Conservation (phyloP, 2,113 vertebrate genomes). For the Labrus mixtus region DNA sequence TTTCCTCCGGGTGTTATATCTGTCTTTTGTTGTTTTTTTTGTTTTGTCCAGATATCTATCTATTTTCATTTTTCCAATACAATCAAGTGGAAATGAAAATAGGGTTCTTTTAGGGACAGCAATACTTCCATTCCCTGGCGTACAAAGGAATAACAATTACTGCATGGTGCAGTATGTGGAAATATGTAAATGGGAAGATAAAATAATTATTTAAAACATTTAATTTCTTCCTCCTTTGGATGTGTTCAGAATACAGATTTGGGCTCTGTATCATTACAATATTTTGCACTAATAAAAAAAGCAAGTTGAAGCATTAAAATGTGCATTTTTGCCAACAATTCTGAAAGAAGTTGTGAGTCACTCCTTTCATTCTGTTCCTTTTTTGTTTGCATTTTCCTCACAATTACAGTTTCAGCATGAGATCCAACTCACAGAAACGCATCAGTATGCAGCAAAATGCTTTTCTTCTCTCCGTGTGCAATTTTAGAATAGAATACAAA, state of each 20-base stretch:
- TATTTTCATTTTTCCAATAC: conserved; percentile 26
- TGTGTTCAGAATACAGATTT: neutral
- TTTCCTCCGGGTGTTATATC: conserved; percentile 5
- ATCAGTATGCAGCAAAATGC: conserved; percentile 61
- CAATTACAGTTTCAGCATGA: conserved; percentile 61
- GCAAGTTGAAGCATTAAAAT: neutral
- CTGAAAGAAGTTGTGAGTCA: neutral
- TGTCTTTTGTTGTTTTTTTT: neutral
- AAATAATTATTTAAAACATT: neutral
- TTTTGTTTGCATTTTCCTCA: conserved; percentile 48
- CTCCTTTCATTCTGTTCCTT: conserved; percentile 19
- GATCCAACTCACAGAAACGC: conserved; percentile 61
- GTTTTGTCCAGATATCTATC: neutral
- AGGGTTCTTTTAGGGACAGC: neutral
- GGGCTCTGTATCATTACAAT: neutral
- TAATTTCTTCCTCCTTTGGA: too few species aligned
- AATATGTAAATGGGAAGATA: conserved; percentile 11
- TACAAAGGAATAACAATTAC: conserved; percentile 8
- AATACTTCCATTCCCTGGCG: neutral
- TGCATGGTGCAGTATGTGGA: neutral
- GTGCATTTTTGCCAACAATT: neutral
- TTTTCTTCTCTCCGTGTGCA: conserved; percentile 51
- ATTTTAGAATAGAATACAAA: conserved; percentile 36
- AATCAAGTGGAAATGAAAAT: conserved; percentile 5
- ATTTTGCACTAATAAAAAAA: neutral